phyloP scores from a whole-genome alignment of 1,140 invertebrate species.

The Epicauta chinensis region DNA sequence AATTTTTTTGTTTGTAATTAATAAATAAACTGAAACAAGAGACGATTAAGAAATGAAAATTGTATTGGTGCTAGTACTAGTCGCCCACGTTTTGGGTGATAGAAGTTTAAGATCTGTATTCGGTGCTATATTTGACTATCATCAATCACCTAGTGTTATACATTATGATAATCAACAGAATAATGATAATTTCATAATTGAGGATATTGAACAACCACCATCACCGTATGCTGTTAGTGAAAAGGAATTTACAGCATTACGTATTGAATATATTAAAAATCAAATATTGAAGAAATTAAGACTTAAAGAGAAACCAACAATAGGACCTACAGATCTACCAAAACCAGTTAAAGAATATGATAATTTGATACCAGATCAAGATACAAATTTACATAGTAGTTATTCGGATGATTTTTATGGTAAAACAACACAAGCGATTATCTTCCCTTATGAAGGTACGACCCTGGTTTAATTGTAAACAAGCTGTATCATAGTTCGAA shows the following conservation, averaged over 20 bases:
- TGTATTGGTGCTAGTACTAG: neutral
- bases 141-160: slow-evolving; percentile 13
- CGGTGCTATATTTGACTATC: neutral
- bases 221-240: slow-evolving; percentile 21
- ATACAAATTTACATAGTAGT: slow-evolving; percentile 44
- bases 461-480: slow-evolving; percentile 16
- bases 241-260: slow-evolving; percentile 49
- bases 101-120: slow-evolving; percentile 14
- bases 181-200: neutral
- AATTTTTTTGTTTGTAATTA: too few species aligned
- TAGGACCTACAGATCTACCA: slow-evolving; percentile 54
- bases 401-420: slow-evolving; percentile 69
- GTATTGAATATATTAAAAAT: slow-evolving; percentile 73
- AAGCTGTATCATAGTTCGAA: slow-evolving; percentile 22
- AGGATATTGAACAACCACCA: too few species aligned
- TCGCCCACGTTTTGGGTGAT: slow-evolving; percentile 2
- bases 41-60: neutral
- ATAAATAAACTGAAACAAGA: neutral
- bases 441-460: slow-evolving; percentile 68
- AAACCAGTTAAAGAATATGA: slow-evolving; percentile 61
- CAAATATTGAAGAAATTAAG: slow-evolving; percentile 73
- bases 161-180: neutral
- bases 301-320: slow-evolving; percentile 62
- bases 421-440: slow-evolving; percentile 70
- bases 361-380: slow-evolving; percentile 40